Evolutionary conservation across 92 coral and sea anemone genomes (phyloP).

Genomic region (Parazoanthus darwini): DNA sequence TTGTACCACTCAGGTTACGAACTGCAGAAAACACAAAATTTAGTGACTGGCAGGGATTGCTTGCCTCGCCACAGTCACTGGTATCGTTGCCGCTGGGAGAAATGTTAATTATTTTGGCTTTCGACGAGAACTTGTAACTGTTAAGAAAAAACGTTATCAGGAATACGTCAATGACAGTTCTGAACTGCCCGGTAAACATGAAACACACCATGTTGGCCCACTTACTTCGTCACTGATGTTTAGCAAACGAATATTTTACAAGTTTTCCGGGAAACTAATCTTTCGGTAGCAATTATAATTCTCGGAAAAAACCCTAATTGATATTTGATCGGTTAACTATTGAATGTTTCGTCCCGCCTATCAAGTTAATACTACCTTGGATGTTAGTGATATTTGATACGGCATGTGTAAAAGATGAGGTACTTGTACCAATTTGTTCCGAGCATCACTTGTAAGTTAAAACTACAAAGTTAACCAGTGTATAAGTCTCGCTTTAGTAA

Average conservation of each 20-base stretch:
- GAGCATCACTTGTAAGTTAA: too few species aligned
- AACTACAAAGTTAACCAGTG: too few species aligned
- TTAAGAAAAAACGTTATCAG: background rate
- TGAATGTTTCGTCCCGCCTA: background rate
- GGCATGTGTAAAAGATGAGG: too few species aligned
- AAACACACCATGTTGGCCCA: background rate
- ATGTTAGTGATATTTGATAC: too few species aligned
- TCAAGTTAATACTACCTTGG: too few species aligned
- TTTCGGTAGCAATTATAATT: background rate
- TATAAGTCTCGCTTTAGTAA: too few species aligned
- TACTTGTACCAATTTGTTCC: too few species aligned
- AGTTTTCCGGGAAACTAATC: constrained; percentile 1
- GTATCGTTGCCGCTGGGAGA: constrained; percentile 52
- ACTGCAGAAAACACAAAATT: constrained; percentile 46
- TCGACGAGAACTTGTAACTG: background rate
- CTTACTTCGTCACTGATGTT: background rate
- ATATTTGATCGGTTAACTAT: background rate
- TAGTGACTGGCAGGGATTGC: constrained; percentile 51
- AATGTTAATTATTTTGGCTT: constrained; percentile 33
- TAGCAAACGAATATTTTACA: background rate
- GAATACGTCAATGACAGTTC: background rate
- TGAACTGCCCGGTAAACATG: background rate
- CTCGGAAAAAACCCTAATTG: background rate
- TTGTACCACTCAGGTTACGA: constrained; percentile 50
- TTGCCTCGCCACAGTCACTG: constrained; percentile 40